Evolutionary conservation across 2,888 invertebrate species (phyloP).

Genomic region (Sinotaia quadrata): DNA sequence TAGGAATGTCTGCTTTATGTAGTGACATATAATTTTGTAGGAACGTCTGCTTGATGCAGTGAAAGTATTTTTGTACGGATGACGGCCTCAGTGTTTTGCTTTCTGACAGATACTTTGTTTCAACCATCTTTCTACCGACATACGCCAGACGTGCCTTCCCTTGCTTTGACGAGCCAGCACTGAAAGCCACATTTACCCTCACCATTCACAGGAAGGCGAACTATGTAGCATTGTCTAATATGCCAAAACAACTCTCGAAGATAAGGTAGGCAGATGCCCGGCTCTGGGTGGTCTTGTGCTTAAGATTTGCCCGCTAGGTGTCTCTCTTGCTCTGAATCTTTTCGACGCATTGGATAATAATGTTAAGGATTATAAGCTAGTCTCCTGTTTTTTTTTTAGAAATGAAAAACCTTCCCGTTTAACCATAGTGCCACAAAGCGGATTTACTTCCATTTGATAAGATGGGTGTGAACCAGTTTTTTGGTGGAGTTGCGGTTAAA

Average conservation of each 20-base stretch:
- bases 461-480: too few relatives aligned
- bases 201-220: slow-evolving; percentile 76
- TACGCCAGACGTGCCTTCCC: slow-evolving; percentile 44
- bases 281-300: too few relatives aligned
- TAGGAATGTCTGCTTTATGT: neutral
- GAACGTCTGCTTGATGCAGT: neutral
- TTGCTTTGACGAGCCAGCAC: slow-evolving; percentile 44
- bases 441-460: too few relatives aligned
- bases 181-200: slow-evolving; percentile 88
- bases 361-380: too few relatives aligned
- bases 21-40: neutral
- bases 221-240: slow-evolving; percentile 56
- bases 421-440: too few relatives aligned
- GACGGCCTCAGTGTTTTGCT: neutral
- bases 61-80: neutral
- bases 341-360: too few relatives aligned
- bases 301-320: too few relatives aligned
- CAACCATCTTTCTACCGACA: slow-evolving; percentile 40
- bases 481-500: too few relatives aligned
- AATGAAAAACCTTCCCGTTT: too few relatives aligned
- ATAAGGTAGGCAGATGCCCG: too few relatives aligned
- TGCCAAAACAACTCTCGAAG: slow-evolving; percentile 68
- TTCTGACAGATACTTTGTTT: slow-evolving; percentile 42
- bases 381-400: too few relatives aligned
- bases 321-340: too few relatives aligned